A percentile compares a stretch with the other conserved stretches of the same genome.
Conservation (phyloP, 2,113 vertebrate genomes). For the Zosterops borbonicus region DNA sequence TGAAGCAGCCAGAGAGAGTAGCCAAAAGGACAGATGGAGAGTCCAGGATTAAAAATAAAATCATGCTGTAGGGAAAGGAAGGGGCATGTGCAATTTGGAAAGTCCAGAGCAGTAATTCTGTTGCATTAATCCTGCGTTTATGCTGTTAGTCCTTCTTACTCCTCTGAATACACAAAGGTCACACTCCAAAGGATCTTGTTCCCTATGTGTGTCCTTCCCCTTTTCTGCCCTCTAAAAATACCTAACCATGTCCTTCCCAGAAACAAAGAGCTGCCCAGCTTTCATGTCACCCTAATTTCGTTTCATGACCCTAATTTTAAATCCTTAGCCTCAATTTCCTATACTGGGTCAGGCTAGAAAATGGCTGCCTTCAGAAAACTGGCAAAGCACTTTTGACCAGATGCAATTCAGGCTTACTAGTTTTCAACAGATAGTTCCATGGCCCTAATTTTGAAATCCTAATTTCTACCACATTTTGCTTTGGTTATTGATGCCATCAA, state of each 20-base stretch:
- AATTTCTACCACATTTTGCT: conserved; percentile 24
- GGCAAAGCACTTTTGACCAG: not conserved
- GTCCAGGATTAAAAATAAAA: conserved; percentile 62
- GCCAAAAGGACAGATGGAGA: conserved; percentile 56
- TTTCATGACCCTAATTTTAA: not conserved
- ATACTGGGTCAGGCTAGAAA: not conserved
- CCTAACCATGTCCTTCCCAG: not conserved
- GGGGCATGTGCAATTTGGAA: conserved; percentile 39
- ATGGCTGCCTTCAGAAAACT: not conserved
- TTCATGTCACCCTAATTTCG: not conserved
- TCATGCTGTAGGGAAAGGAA: conserved; percentile 30
- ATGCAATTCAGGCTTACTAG: not conserved
- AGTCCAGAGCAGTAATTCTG: not conserved
- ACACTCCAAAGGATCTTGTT: not conserved
- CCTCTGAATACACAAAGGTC: conserved; percentile 12
- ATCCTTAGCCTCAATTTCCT: not conserved
- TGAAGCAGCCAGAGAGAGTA: conserved; percentile 59
- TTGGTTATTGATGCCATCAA: conserved; percentile 21
- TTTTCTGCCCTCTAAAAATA: conserved; percentile 23
- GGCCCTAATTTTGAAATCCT: not conserved
- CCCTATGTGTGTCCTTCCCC: not conserved
- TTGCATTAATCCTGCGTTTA: not conserved
- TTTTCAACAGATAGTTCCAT: conserved; percentile 13
- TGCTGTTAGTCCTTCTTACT: not conserved
- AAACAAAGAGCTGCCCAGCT: not conserved